Conservation (phyloP, 2,113 vertebrate genomes). For the Carlito syrichta region DNA sequence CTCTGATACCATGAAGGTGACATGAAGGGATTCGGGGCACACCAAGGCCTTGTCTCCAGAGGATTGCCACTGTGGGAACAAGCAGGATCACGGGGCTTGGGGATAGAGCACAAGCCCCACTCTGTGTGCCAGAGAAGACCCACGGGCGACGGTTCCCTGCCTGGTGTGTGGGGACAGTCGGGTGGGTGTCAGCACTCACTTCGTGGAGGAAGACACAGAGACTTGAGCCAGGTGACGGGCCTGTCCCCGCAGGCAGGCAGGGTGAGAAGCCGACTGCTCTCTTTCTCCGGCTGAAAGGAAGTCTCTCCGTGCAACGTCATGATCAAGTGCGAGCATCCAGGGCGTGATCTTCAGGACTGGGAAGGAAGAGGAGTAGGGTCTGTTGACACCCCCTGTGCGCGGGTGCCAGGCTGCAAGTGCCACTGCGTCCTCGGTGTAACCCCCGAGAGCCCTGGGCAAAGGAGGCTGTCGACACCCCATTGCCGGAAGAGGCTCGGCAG, state of each 20-base stretch:
- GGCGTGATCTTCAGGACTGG: background rate
- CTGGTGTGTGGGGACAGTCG: accelerated
- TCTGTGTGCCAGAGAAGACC: accelerated
- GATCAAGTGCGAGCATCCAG: background rate
- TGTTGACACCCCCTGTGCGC: background rate
- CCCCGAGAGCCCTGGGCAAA: too few relatives aligned
- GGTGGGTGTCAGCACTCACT: accelerated
- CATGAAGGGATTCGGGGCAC: accelerated
- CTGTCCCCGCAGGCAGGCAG: background rate
- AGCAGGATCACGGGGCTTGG: too few relatives aligned
- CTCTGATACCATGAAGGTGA: accelerated
- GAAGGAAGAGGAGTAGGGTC: background rate
- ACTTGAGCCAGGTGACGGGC: accelerated
- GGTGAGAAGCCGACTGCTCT: background rate
- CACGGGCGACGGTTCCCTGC: accelerated
- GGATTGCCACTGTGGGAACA: accelerated
- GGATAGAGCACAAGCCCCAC: too few relatives aligned
- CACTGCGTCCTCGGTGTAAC: accelerated
- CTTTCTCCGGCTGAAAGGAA: background rate
- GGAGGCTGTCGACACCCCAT: too few relatives aligned
- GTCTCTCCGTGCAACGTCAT: background rate
- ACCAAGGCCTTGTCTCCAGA: background rate
- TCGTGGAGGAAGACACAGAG: background rate
- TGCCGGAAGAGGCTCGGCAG: background rate
- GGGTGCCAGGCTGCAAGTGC: accelerated